Evolutionary conservation across 2,113 vertebrate species (phyloP).

Genomic region (Seriola quinqueradiata): DNA sequence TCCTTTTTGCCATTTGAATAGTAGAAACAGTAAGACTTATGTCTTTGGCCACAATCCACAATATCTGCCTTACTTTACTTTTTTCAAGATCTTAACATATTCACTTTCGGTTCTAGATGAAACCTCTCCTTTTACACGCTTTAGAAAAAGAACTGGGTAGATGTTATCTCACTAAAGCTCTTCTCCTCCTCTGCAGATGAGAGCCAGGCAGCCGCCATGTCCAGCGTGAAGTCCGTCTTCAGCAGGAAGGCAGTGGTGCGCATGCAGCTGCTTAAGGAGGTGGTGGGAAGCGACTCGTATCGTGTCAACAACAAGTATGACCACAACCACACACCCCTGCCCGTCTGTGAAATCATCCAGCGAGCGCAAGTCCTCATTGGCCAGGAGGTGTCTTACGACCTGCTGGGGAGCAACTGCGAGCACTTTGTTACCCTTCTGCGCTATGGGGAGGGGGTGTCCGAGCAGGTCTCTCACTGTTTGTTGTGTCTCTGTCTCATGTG

Average conservation of each 20-base stretch:
- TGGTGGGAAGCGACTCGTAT: constrained; percentile 88
- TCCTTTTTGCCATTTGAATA: neutral
- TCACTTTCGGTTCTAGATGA: no score
- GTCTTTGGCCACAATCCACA: no score
- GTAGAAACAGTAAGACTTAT: neutral
- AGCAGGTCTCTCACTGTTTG: constrained; percentile 87
- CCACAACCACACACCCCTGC: constrained; percentile 83
- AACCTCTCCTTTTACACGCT: neutral
- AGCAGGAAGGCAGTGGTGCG: constrained; percentile 91
- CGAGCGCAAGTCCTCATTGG: constrained; percentile 86
- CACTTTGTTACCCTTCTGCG: constrained; percentile 94
- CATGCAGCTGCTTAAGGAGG: constrained; percentile 94
- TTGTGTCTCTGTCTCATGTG: constrained; percentile 48
- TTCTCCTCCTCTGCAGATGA: constrained; percentile 82
- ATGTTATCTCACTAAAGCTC: neutral
- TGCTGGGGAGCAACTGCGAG: constrained; percentile 93
- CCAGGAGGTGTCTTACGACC: constrained; percentile 90
- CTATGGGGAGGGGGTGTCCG: constrained; percentile 90
- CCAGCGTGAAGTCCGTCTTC: constrained; percentile 91
- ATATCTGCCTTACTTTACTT: no score
- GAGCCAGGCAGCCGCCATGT: constrained; percentile 80
- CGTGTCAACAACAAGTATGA: constrained; percentile 95
- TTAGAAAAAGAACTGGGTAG: neutral
- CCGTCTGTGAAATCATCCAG: constrained; percentile 88
- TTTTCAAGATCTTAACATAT: no score